A percentile compares a stretch with the other conserved stretches of the same genome.
Evolutionary conservation across 2,888 invertebrate species (phyloP).

Genomic region (Calameuta filiformis): DNA sequence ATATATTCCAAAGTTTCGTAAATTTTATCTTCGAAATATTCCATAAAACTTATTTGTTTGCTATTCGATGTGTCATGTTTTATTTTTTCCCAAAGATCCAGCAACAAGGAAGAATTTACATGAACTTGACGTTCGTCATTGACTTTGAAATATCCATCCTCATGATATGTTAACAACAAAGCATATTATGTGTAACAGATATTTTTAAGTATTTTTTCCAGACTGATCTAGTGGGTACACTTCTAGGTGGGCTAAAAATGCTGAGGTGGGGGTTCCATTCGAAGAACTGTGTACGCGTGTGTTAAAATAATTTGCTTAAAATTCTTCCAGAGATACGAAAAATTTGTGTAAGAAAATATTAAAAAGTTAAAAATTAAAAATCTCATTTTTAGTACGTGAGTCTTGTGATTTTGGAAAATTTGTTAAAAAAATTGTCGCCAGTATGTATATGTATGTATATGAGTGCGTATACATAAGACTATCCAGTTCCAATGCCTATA

Average conservation of each 20-base stretch:
- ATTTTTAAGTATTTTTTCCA: not conserved
- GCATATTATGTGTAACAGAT: not conserved
- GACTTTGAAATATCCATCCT: not conserved
- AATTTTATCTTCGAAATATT: not conserved
- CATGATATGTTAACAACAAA: not conserved
- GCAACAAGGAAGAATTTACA: not conserved
- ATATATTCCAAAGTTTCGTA: not conserved
- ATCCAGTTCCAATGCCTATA: not conserved
- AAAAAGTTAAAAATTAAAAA: slow-evolving; percentile 8
- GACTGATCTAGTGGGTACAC: not conserved
- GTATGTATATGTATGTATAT: not conserved
- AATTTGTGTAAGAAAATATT: slow-evolving; percentile 7
- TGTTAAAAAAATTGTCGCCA: not conserved
- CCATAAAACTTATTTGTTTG: not conserved
- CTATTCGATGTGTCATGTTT: not conserved
- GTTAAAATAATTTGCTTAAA: not conserved
- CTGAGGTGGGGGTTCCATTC: not conserved
- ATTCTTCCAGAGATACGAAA: not conserved
- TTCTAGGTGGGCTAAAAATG: not conserved
- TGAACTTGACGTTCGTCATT: not conserved
- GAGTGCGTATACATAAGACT: not conserved
- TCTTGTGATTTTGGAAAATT: not conserved
- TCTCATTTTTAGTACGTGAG: not conserved
- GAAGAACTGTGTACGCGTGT: not conserved
- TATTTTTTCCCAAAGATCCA: not conserved